Evolutionary conservation across 2,888 invertebrate species (phyloP), one percentile per base, ranked within the genome.

Genomic region (Odontomyia ornata): DNA sequence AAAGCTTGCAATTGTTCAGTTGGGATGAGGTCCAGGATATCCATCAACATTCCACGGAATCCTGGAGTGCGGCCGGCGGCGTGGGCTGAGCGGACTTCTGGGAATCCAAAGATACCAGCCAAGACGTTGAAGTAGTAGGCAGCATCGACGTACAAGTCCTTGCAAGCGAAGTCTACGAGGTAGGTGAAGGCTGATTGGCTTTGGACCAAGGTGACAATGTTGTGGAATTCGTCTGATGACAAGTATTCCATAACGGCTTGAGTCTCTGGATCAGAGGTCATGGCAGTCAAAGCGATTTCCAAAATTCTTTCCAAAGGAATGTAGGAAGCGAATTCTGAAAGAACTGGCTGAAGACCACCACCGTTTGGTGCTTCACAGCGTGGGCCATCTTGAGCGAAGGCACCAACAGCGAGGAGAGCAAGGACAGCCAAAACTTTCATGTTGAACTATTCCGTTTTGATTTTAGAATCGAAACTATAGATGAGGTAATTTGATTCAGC

Each of bases 111-210:
- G 47, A 79, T 27, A 30, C 52, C 77, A 21, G 76, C 76, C 36
- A 79, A 9, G 7, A 76, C 30, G 43, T 79, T 78, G n/a, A 78
- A 69, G 47, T 80, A 80, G 43, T 76, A 77, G 25, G 75, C 75
- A 36, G 64, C 57, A 65, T 80, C 79, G 5, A 79, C n/a, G 30
- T 77, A 52, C 13, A 80, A 60, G 15, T 77, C 72, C 1, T 13
- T 46, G 27, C 80, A 80, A 47, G 79, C 57, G 46, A 64, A 78
- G 23, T 75, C 27, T 52, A 76, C 1, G n/a, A 76, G 36, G 2
- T 30, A 15, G 0, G 13, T 47, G 76, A 76, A 76, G n/a, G 46
- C 4, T 25, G 30, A 27, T 69, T 69, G 67, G 25, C 47, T 69
- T 57, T 30, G 78, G 36, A 76, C 52, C n/a, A 21, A 15, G 21